Evolutionary conservation across 2,797 vertebrate species (phyloP).

Genomic region (Amniataba percoides): DNA sequence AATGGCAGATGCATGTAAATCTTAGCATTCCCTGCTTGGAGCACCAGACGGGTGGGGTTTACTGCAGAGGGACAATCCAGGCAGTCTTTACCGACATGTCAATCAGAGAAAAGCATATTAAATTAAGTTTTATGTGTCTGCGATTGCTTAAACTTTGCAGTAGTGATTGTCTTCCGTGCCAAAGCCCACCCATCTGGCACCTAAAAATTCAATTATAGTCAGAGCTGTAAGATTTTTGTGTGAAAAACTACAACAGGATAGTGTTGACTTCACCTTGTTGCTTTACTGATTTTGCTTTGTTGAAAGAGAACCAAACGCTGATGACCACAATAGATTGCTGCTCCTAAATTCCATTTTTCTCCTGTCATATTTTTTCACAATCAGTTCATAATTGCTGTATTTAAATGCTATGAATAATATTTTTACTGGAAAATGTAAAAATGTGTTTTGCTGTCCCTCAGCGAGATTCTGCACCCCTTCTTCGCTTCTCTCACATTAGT

Average conservation of each 20-base stretch:
- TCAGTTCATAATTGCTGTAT: neutral
- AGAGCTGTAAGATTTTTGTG: conserved; percentile 21
- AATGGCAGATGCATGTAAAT: conserved; percentile 23
- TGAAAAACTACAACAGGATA: conserved; percentile 11
- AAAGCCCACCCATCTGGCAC: conserved; percentile 69
- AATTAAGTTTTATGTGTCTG: conserved; percentile 36
- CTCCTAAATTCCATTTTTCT: neutral
- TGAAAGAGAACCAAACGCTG: conserved; percentile 5
- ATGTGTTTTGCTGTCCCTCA: conserved; percentile 23
- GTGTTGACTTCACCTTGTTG: conserved; percentile 33
- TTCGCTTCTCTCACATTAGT: neutral
- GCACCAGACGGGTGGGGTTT: conserved; percentile 32
- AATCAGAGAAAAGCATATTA: conserved; percentile 41
- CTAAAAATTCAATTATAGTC: conserved; percentile 40
- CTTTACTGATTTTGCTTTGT: conserved; percentile 16
- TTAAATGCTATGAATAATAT: neutral
- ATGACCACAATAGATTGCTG: conserved; percentile 9
- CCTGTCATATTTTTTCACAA: neutral
- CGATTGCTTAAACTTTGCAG: conserved; percentile 26
- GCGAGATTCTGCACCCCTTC: neutral
- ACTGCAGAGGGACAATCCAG: conserved; percentile 1
- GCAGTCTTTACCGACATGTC: conserved; percentile 12
- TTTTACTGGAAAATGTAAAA: neutral
- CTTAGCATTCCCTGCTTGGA: neutral
- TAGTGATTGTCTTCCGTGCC: conserved; percentile 29